Conservation (phyloP, 2,113 vertebrate genomes). For the Hippocampus zosterae region DNA sequence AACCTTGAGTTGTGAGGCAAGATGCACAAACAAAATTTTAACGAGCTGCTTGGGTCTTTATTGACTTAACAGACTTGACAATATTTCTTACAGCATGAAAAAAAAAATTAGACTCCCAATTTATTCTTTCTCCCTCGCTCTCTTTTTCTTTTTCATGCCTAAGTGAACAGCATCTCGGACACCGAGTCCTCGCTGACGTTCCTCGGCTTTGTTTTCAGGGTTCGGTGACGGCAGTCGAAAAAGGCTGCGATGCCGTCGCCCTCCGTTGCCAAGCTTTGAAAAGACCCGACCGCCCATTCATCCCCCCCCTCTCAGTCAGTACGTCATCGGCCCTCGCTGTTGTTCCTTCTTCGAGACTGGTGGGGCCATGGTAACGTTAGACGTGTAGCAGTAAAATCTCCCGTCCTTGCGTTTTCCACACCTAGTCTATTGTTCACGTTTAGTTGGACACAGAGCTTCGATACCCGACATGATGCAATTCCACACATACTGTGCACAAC, state of each 20-base stretch:
- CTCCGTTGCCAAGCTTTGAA: slow-evolving; percentile 52
- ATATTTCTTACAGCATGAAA: not conserved
- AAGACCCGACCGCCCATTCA: slow-evolving; percentile 34
- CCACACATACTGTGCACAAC: not conserved
- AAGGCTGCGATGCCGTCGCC: slow-evolving; percentile 24
- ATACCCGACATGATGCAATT: not conserved
- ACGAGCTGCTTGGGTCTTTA: too few relatives aligned
- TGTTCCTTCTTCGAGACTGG: slow-evolving; percentile 1
- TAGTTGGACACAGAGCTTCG: not conserved
- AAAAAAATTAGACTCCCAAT: not conserved
- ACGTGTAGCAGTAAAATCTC: not conserved
- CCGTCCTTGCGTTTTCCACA: slow-evolving; percentile 36
- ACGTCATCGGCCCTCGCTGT: slow-evolving; percentile 20
- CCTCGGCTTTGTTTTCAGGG: slow-evolving; percentile 45
- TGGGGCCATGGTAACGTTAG: not conserved
- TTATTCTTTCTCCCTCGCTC: not conserved
- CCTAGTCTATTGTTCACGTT: not conserved
- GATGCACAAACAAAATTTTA: too few relatives aligned
- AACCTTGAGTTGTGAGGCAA: too few relatives aligned
- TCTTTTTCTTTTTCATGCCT: not conserved
- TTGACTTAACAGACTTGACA: not conserved
- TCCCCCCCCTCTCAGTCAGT: slow-evolving; percentile 50
- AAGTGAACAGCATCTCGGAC: not conserved
- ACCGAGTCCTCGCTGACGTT: slow-evolving; percentile 26
- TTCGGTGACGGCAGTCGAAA: slow-evolving; percentile 44